Evolutionary conservation across 2,888 invertebrate genomes (phyloP).

Genomic region (Galerucella nymphaeae): DNA sequence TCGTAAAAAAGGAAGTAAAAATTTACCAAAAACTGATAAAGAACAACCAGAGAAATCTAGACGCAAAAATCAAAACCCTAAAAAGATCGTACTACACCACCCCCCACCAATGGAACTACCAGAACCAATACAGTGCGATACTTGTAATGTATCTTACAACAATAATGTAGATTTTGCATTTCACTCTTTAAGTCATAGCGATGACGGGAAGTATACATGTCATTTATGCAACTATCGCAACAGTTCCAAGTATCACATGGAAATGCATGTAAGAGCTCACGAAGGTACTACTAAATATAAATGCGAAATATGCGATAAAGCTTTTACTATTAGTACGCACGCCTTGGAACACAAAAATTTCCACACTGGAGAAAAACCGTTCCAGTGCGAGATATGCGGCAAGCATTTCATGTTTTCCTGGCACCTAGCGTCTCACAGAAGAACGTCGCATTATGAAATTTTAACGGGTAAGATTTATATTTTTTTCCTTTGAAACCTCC

Average conservation of each 20-base stretch:
- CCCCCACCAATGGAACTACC: constrained; percentile 52
- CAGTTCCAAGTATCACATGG: constrained; percentile 53
- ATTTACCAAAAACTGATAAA: constrained; percentile 33
- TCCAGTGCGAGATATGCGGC: constrained; percentile 56
- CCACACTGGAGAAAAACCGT: constrained; percentile 66
- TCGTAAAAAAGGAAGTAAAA: constrained; percentile 35
- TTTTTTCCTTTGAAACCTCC: not conserved
- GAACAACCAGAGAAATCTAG: constrained; percentile 33
- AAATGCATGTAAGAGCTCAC: constrained; percentile 55
- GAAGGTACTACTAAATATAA: constrained; percentile 53
- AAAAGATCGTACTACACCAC: constrained; percentile 42
- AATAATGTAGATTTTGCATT: constrained; percentile 58
- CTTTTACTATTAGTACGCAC: constrained; percentile 64
- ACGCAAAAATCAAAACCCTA: constrained; percentile 41
- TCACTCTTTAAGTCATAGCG: constrained; percentile 57
- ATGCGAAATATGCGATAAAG: constrained; percentile 52
- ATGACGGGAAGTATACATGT: constrained; percentile 57
- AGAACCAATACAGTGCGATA: constrained; percentile 66
- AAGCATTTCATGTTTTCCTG: constrained; percentile 68
- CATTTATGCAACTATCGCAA: constrained; percentile 57
- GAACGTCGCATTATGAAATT: constrained; percentile 66
- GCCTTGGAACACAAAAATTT: constrained; percentile 64
- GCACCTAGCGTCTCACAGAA: constrained; percentile 67
- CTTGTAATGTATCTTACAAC: constrained; percentile 68
- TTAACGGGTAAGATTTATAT: constrained; percentile 46